Conservation (phyloP, 2,113 vertebrate genomes). For the Delphinapterus leucas region DNA sequence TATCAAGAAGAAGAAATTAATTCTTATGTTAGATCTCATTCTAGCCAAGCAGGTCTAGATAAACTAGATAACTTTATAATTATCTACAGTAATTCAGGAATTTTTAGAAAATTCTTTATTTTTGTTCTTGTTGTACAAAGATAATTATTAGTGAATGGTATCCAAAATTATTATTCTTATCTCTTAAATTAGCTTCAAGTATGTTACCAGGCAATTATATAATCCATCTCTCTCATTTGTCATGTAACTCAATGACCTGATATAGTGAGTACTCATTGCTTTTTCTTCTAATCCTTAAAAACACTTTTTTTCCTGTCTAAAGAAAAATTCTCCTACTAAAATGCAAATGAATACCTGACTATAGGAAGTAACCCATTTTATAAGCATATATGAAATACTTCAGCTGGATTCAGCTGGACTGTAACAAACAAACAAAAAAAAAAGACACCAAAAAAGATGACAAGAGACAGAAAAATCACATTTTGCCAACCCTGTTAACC, state of each 20-base stretch:
- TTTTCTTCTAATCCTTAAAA: constrained; percentile 33
- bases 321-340: neutral
- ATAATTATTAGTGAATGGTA: neutral
- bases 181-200: constrained; percentile 1
- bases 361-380: neutral
- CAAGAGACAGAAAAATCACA: neutral
- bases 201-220: neutral
- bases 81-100: neutral
- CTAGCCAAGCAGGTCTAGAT: neutral
- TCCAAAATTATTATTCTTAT: neutral
- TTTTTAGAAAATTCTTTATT: neutral
- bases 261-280: neutral
- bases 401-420: neutral
- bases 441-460: neutral
- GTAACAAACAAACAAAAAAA: neutral
- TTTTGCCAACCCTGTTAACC: neutral
- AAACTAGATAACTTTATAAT: neutral
- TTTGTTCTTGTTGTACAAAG: neutral
- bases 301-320: neutral
- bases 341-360: neutral
- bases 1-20: neutral
- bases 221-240: neutral
- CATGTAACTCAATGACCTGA: neutral
- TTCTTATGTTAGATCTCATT: neutral
- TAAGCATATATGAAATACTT: neutral